phyloP scores from a whole-genome alignment of 1,140 invertebrate genomes.

The Pinna nobilis region DNA sequence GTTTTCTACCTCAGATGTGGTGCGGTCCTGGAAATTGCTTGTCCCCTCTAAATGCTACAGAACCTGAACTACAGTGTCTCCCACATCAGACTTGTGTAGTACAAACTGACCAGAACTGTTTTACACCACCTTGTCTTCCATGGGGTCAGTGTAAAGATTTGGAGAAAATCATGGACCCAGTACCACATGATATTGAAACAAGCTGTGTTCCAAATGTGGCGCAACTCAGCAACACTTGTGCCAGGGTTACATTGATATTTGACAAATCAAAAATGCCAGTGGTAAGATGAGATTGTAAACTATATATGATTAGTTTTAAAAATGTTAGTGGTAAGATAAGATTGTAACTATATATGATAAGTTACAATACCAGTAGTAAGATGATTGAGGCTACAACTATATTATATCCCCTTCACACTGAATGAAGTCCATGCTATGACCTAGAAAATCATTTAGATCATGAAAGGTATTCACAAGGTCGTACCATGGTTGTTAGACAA shows the following conservation, averaged over 20 bases:
- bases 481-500: no score
- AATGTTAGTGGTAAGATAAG: neutral
- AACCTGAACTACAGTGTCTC: constrained; percentile 56
- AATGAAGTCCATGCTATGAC: neutral
- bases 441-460: no score
- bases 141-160: constrained; percentile 88
- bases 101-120: constrained; percentile 78
- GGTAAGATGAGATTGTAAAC: constrained; percentile 67
- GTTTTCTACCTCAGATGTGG: constrained; percentile 69
- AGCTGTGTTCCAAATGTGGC: constrained; percentile 88
- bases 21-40: constrained; percentile 72
- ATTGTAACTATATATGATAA: no score
- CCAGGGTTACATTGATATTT: constrained; percentile 83
- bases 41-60: constrained; percentile 62
- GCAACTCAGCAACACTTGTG: constrained; percentile 83
- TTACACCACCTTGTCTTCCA: constrained; percentile 84
- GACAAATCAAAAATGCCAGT: constrained; percentile 78
- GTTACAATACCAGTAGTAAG: neutral
- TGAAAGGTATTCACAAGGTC: no score
- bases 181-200: constrained; percentile 83
- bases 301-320: neutral
- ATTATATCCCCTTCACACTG: neutral
- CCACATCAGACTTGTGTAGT: constrained; percentile 66
- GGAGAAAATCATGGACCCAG: constrained; percentile 83
- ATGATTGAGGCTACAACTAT: neutral